Evolutionary conservation across 2,797 vertebrate genomes (phyloP), one percentile per base, ranked within the genome.

Genomic region (Anas georgica): DNA sequence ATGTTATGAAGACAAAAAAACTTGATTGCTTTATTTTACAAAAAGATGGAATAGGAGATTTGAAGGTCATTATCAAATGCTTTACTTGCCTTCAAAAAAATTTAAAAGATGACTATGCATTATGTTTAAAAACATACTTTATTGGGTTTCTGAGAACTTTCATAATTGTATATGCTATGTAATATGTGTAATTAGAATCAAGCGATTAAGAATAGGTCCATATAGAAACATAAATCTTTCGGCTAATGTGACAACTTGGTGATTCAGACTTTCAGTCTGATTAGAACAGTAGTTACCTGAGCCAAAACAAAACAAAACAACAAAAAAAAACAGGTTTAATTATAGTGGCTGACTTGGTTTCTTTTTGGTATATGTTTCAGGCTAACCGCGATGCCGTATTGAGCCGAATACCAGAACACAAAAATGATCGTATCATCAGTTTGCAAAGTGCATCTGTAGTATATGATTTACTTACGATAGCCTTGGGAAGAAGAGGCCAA

Each of bases 381-480:
- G 98, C 98, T 90, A 98, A 99, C 96, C 98, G 99, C 17, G 99
- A 99, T 1, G 99, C 99, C 2, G 99, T 99, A 26, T 97, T 99
- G 93, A 99, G 99, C 98, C 98, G 99, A 91, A 99, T 99, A 77
- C 99, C 99, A 1, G 99, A 99, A 85, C 99, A 99, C 97, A 99
- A 98, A 97, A 99, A 98, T 0, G 99, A 99, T 86, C 99, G 99
- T 3, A 99, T 99, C 97, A 99, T 99, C 97, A 99, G 99, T 93
- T 97, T 99, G 62, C 99, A 99, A 98, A 99, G 99, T 6, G 99
- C 99, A 3, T 99, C 99, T 5, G 99, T 99, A 87, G 99, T 99
- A 68, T 99, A 99, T 0, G 99, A 99, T 96, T 97, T 99, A 68
- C 98, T 99, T 92, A 99, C 99, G 7, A 99, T 99, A 10, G 99